A percentile compares a stretch with the other conserved stretches of the same genome.
Conservation (phyloP, 2,113 vertebrate species). For the Laterallus jamaicensis region DNA sequence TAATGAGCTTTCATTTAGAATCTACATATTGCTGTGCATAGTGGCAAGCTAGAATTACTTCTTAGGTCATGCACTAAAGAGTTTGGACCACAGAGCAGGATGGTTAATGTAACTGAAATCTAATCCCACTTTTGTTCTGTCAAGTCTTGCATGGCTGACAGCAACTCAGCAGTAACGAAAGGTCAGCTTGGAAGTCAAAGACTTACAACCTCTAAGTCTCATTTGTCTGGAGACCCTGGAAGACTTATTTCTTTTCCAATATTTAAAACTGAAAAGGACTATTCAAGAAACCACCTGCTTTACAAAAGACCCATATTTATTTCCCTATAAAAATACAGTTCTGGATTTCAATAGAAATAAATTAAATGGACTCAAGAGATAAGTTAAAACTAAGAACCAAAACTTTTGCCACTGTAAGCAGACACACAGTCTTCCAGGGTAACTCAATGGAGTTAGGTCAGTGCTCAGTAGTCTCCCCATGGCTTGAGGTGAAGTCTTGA, state of each 20-base stretch:
- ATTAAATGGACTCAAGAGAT: background rate
- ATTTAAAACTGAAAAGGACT: background rate
- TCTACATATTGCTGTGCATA: background rate
- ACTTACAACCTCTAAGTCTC: conserved; percentile 1
- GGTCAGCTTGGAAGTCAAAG: conserved; percentile 53
- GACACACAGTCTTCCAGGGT: background rate
- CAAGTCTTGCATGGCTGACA: conserved; percentile 57
- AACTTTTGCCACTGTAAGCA: background rate
- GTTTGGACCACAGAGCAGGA: background rate
- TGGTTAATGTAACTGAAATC: conserved; percentile 48
- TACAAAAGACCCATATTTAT: background rate
- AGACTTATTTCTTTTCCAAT: background rate
- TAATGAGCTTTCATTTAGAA: conserved; percentile 9
- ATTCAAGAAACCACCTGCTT: conserved; percentile 6
- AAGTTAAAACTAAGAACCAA: background rate
- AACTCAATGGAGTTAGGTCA: background rate
- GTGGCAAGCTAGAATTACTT: conserved; percentile 3
- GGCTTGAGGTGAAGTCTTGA: background rate
- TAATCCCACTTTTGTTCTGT: conserved; percentile 40
- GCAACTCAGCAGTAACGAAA: conserved; percentile 56
- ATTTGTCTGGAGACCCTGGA: background rate
- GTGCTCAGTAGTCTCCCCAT: background rate
- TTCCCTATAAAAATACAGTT: background rate
- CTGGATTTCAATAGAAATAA: background rate
- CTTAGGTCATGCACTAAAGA: conserved; percentile 3